Conservation (phyloP, 1,140 invertebrate species). For the Drosophila pandora region DNA sequence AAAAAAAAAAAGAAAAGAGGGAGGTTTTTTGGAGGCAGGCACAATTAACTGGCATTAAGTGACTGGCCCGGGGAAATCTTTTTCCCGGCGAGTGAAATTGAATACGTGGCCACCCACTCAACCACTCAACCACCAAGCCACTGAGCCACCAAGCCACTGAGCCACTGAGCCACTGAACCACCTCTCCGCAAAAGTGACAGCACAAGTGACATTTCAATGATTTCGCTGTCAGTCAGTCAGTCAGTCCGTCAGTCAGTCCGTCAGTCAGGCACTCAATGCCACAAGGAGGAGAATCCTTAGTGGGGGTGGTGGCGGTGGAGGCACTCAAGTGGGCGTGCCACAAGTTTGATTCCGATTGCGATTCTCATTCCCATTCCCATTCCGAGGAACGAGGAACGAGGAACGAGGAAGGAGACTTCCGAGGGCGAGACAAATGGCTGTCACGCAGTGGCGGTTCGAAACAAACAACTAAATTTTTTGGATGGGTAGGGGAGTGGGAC, state of each 20-base stretch:
- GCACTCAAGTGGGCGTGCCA: conserved; percentile 10
- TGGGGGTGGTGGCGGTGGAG: not conserved
- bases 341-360: not conserved
- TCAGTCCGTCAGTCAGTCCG: conserved; percentile 26
- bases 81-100: conserved; percentile 35
- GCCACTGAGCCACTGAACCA: not conserved
- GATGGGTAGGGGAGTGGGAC: not conserved
- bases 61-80: conserved; percentile 34
- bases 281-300: conserved; percentile 14
- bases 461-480: conserved; percentile 39
- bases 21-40: conserved; percentile 6
- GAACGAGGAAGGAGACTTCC: not conserved
- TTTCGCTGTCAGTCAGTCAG: conserved; percentile 62
- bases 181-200: conserved; percentile 48
- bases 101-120: conserved; percentile 35
- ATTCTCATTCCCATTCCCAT: not conserved
- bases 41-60: conserved; percentile 61
- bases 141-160: not conserved
- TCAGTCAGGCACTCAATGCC: conserved; percentile 33
- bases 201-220: conserved; percentile 67
- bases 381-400: too few species aligned
- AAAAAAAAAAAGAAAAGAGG: not conserved
- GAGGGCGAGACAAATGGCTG: conserved; percentile 53
- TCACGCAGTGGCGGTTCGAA: conserved; percentile 55
- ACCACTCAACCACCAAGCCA: not conserved